A percentile compares a stretch with the other conserved stretches of the same genome.
Conservation (phyloP, 2,888 invertebrate species). For the Rhingia campestris region DNA sequence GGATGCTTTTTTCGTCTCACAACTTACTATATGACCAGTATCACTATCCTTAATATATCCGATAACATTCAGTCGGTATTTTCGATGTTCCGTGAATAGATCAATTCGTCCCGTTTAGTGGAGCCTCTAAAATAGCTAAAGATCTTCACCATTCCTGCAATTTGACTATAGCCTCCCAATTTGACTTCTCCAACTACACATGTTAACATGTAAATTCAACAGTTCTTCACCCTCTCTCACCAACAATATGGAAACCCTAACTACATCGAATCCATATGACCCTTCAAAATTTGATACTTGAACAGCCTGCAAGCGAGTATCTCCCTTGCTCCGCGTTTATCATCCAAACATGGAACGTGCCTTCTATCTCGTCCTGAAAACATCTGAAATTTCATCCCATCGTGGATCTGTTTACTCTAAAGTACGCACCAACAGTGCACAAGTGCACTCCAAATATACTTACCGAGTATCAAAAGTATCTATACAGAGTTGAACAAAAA, state of each 20-base stretch:
- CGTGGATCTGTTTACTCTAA: slow-evolving; percentile 63
- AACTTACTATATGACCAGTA: too few relatives aligned
- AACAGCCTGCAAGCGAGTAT: neutral
- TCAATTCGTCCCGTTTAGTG: too few relatives aligned
- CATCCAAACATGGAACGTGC: slow-evolving; percentile 17
- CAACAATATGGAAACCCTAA: slow-evolving; percentile 1
- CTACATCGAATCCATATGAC: neutral
- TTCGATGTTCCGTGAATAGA: too few relatives aligned
- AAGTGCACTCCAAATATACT: slow-evolving; percentile 63
- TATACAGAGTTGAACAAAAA: slow-evolving; percentile 29
- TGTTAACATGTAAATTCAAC: too few relatives aligned
- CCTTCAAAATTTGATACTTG: neutral
- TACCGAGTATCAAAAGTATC: slow-evolving; percentile 26
- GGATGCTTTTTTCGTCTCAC: too few relatives aligned
- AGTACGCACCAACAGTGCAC: slow-evolving; percentile 67
- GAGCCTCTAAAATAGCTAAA: too few relatives aligned
- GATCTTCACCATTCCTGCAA: too few relatives aligned
- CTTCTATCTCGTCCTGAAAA: slow-evolving; percentile 28
- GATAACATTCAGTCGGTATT: too few relatives aligned
- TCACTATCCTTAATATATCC: too few relatives aligned
- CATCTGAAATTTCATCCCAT: slow-evolving; percentile 48
- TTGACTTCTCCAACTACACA: too few relatives aligned
- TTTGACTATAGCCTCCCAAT: too few relatives aligned
- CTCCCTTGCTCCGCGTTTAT: neutral
- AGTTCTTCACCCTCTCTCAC: too few relatives aligned